Conservation (phyloP, 2,113 vertebrate genomes). For the Mobula hypostoma region DNA sequence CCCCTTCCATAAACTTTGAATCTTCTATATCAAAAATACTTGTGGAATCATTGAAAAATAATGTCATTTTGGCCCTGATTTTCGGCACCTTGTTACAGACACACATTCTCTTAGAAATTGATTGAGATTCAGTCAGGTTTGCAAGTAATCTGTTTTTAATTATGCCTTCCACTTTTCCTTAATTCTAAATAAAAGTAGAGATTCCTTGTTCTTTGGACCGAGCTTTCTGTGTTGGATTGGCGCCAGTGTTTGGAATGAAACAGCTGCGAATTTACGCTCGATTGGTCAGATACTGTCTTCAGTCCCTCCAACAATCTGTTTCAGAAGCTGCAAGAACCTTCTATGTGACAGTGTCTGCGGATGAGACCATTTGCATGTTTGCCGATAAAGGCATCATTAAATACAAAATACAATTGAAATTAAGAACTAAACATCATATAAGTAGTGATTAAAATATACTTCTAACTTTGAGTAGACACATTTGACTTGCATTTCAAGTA, state of each 20-base stretch:
- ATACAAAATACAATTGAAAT: neutral
- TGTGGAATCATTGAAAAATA: neutral
- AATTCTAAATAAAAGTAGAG: neutral
- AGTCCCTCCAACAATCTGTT: neutral
- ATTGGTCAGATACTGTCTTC: neutral
- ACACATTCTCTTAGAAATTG: neutral
- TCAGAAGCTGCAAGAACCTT: conserved; percentile 10
- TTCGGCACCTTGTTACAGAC: neutral
- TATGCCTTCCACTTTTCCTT: neutral
- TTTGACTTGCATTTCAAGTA: neutral
- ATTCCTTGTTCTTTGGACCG: conserved; percentile 1
- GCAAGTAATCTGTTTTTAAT: neutral
- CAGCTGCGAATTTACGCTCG: neutral
- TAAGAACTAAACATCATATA: too few relatives aligned
- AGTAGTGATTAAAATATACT: neutral
- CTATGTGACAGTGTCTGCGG: neutral
- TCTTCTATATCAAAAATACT: neutral
- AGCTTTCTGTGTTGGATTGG: conserved; percentile 13
- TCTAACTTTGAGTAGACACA: neutral
- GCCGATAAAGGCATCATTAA: neutral
- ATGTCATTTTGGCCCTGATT: neutral
- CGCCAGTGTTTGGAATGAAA: neutral
- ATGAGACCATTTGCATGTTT: neutral
- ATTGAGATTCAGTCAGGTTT: conserved; percentile 21
- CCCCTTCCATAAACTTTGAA: neutral